Evolutionary conservation across 2,113 vertebrate genomes (phyloP), one percentile per base, ranked within the genome.

Genomic region (Aegotheles bennettii): DNA sequence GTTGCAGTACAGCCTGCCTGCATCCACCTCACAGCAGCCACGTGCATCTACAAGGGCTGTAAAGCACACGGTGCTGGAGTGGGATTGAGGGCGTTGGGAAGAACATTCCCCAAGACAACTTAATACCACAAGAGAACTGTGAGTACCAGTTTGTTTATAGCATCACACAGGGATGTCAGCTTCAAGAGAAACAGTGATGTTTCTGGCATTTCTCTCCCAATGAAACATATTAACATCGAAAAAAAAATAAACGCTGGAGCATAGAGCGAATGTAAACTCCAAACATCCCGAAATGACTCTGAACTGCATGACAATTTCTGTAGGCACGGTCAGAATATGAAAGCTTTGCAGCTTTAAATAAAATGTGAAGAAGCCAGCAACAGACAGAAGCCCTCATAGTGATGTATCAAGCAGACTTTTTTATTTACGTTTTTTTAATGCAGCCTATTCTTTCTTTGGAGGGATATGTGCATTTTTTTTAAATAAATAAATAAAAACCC

Each of bases 11-110:
- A 68, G 38, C 20, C 70, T 33, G 50, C 13, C 80, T 47, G 53
- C 54, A 67, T 45, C 61, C 45, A 70, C 47, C 70, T 88, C 53
- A 16, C 53, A 24, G 43, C 25, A 73, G 65, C 60, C 56, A 25
- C 0, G 0, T 14, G 10, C 9, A 21, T 51, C 69, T 29, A 35
- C 29, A 47, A 16, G 25, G 29, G 33, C 69, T 74, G 17, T 14
- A 54, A n/a, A 60, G 45, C 23, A 25, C 7, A 13, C 0, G 2
- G 33, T 40, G 35, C 43, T 31, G 51, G 23, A 48, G 31, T 1
- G 5, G 31, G 43, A 57, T 3, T 20, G 23, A 77, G 14, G 25
- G 38, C 1, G 2, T 88, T 59, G 33, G 35, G 26, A 85, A 48
- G 29, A 78, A 47, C 29, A 6, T 56, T 10, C 35, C 9, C 8